phyloP scores from a whole-genome alignment of 2,888 invertebrate genomes.

The Scrobipalpa atriplicella region DNA sequence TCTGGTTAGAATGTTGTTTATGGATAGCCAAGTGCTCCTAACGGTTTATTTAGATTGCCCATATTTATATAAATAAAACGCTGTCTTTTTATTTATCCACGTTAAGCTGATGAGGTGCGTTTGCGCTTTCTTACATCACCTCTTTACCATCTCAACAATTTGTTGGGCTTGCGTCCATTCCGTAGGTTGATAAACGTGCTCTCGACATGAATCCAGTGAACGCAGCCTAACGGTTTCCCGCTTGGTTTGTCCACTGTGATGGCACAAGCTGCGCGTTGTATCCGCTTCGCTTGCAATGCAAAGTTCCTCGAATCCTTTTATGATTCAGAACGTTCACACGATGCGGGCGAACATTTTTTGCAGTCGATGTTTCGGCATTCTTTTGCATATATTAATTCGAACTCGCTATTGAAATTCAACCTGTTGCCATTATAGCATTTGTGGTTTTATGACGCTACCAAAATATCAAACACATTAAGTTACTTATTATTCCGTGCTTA shows the following conservation, averaged over 20 bases:
- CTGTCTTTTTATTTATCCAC: no score
- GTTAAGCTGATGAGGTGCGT: no score
- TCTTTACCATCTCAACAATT: neutral
- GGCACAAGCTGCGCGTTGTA: conserved; percentile 25
- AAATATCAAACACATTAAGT: conserved; percentile 24
- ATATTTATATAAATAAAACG: no score
- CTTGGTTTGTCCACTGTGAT: conserved; percentile 20
- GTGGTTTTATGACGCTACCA: conserved; percentile 30
- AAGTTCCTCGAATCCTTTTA: conserved; percentile 55
- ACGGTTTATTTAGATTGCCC: neutral
- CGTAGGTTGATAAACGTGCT: neutral
- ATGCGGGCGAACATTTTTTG: conserved; percentile 54
- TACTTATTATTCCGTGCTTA: neutral
- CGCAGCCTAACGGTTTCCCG: conserved; percentile 18
- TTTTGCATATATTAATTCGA: conserved; percentile 38
- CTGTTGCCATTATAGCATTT: conserved; percentile 16
- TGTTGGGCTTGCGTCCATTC: neutral
- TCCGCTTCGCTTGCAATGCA: conserved; percentile 39
- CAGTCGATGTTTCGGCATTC: conserved; percentile 48
- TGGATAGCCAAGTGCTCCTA: no score
- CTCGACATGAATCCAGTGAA: neutral
- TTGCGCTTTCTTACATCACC: neutral
- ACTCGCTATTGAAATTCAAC: conserved; percentile 26
- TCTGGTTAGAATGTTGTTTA: neutral
- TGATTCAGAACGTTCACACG: conserved; percentile 65